These are phyloP conservation scores for Acanthopleura granulata DNA, from an alignment of 2,888 invertebrate species.

Conservation along the genomic window DNA sequence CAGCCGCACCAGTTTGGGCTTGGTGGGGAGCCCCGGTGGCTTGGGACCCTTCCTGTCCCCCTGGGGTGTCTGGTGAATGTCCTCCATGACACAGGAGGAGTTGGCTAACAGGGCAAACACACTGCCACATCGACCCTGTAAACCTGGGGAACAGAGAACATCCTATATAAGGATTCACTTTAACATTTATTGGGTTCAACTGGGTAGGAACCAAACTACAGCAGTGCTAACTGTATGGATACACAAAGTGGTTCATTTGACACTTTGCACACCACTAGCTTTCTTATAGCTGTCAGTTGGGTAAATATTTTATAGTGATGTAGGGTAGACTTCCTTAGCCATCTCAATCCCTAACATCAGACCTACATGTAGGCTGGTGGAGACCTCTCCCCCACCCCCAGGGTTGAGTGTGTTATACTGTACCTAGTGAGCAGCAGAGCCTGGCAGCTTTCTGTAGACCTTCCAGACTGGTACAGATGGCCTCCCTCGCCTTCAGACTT, in stretches of 20 bases:
- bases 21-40: conserved; percentile 37
- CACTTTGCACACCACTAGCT: too few species aligned
- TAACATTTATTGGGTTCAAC: too few species aligned
- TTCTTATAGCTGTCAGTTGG: too few species aligned
- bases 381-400: too few species aligned
- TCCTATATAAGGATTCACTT: too few species aligned
- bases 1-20: conserved; percentile 72
- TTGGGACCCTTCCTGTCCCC: conserved; percentile 36
- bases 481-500: conserved; percentile 77
- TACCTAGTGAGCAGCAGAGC: conserved; percentile 86
- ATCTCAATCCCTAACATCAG: too few species aligned
- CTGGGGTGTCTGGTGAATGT: conserved; percentile 46
- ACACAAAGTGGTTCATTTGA: background rate
- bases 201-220: too few species aligned
- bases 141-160: conserved; percentile 71
- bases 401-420: too few species aligned
- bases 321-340: too few species aligned
- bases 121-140: conserved; percentile 91
- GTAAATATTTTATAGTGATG: too few species aligned
- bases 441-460: conserved; percentile 92
- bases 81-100: conserved; percentile 85
- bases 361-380: too few species aligned
- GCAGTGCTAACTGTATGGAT: too few species aligned
- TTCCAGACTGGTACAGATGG: conserved; percentile 88
- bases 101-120: conserved; percentile 88